These are phyloP conservation scores for Cinclus mexicanus DNA, from an alignment of 2,113 vertebrate genomes.

Conservation along the genomic window DNA sequence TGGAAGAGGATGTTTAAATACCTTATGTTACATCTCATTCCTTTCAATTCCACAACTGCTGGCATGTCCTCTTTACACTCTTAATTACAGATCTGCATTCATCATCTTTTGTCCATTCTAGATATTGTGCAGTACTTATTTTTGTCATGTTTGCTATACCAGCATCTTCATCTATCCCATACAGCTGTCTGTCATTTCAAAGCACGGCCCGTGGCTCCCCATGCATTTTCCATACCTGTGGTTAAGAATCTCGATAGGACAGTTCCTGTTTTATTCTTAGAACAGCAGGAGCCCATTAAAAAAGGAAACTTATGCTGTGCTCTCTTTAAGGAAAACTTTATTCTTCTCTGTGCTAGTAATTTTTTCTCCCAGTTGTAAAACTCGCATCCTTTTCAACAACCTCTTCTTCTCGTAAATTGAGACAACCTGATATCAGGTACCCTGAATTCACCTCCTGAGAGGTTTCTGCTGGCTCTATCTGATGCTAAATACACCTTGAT, in stretches of 20 bases:
- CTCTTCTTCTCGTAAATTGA: neutral
- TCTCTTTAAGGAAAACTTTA: constrained; percentile 6
- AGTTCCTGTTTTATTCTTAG: constrained; percentile 10
- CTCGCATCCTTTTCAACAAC: neutral
- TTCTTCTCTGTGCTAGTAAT: neutral
- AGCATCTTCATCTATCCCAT: neutral
- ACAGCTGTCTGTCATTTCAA: neutral
- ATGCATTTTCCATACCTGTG: neutral
- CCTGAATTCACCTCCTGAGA: neutral
- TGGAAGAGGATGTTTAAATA: constrained; percentile 1
- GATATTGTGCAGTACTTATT: neutral
- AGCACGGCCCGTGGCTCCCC: neutral
- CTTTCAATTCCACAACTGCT: neutral
- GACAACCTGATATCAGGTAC: neutral
- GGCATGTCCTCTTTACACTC: neutral
- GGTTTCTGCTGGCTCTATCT: neutral
- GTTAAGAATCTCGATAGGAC: neutral
- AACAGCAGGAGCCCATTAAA: neutral
- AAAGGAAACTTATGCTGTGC: neutral
- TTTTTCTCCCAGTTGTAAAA: neutral
- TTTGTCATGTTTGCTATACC: neutral
- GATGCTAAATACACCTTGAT: neutral
- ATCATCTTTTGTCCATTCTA: neutral
- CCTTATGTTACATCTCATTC: constrained; percentile 7
- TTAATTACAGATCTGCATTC: neutral